phyloP scores from a whole-genome alignment of 2,797 vertebrate genomes.

The Pantherophis alleghaniensis region DNA sequence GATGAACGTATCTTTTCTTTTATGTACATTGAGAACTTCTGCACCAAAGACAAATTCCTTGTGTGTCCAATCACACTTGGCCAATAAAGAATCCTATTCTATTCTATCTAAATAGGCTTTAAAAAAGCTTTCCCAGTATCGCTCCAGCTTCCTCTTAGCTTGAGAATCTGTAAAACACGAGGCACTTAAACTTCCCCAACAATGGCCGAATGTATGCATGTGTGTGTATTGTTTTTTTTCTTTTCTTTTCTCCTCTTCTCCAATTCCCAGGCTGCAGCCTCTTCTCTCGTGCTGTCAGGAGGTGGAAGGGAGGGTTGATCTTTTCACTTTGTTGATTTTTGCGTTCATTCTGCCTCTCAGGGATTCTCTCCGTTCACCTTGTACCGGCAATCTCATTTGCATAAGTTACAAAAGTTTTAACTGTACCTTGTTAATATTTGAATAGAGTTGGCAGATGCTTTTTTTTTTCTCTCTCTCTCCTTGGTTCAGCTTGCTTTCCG shows the following conservation, averaged over 20 bases:
- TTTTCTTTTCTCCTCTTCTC: neutral
- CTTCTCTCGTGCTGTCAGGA: constrained; percentile 62
- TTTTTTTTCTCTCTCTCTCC: constrained; percentile 15
- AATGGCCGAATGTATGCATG: constrained; percentile 1
- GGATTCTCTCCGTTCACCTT: constrained; percentile 54
- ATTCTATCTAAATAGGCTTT: neutral
- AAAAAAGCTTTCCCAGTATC: neutral
- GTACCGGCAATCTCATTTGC: constrained; percentile 49
- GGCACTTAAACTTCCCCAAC: constrained; percentile 72
- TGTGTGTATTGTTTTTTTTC: neutral
- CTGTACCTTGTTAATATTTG: constrained; percentile 75
- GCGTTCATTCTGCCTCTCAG: constrained; percentile 69
- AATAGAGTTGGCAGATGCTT: constrained; percentile 65
- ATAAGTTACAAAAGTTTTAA: constrained; percentile 70
- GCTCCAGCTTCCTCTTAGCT: constrained; percentile 16
- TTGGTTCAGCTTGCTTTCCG: constrained; percentile 28
- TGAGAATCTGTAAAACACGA: constrained; percentile 37
- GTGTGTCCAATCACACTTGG: no score
- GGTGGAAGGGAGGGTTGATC: constrained; percentile 68
- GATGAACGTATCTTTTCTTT: no score
- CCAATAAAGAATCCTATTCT: no score
- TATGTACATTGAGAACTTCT: no score
- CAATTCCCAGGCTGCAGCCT: constrained; percentile 55
- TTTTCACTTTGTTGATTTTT: constrained; percentile 70
- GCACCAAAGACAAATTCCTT: no score